Evolutionary conservation across 2,888 invertebrate genomes (phyloP).

Genomic region (Ophion obscuratus): DNA sequence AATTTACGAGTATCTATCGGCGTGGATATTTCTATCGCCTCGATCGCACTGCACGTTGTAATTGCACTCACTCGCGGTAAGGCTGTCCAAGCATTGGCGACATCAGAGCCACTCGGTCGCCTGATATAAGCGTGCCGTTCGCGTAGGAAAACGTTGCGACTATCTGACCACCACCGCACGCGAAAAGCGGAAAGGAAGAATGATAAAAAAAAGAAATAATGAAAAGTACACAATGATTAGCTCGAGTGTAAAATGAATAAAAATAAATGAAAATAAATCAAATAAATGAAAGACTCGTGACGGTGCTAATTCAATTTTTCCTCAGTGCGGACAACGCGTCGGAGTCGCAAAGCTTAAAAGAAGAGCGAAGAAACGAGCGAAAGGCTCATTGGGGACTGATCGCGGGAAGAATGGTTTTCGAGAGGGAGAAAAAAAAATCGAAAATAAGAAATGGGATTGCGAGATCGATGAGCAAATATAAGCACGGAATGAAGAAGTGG

Average conservation of each 20-base stretch:
- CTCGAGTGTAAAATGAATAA: background rate
- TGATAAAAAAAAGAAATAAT: background rate
- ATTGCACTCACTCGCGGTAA: conserved; percentile 46
- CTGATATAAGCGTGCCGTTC: conserved; percentile 47
- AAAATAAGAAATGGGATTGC: background rate
- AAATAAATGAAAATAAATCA: background rate
- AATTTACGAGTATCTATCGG: too few relatives aligned
- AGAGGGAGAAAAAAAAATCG: background rate
- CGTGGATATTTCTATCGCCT: too few relatives aligned
- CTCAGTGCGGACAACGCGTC: background rate
- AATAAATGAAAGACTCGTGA: background rate
- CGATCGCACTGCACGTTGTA: conserved; percentile 23
- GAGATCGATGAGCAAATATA: conserved; percentile 5
- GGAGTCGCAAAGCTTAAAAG: background rate
- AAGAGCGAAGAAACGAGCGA: conserved; percentile 8
- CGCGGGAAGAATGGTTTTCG: background rate
- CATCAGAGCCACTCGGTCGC: conserved; percentile 32
- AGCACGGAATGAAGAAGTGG: conserved; percentile 8
- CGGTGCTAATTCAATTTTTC: conserved; percentile 5
- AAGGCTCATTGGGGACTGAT: background rate
- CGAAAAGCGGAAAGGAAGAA: background rate
- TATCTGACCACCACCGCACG: background rate
- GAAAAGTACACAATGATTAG: background rate
- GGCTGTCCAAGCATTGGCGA: conserved; percentile 42
- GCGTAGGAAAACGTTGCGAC: background rate